Percentiles rank a stretch among this genome's conserved stretches.
Conservation (phyloP, 2,113 vertebrate species). For the Myocastor coypus region DNA sequence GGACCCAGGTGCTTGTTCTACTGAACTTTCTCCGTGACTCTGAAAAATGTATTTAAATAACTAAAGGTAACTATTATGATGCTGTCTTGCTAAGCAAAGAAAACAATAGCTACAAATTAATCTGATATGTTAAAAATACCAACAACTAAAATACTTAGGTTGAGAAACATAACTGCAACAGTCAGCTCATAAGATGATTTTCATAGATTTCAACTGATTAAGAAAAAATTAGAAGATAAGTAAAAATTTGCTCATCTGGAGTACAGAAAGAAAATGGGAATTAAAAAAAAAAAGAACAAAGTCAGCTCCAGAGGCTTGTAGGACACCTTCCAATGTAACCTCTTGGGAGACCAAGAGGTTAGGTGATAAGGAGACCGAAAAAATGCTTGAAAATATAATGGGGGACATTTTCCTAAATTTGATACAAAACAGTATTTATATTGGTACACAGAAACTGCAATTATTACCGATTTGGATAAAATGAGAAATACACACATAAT, state of each 20-base stretch:
- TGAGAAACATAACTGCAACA: conserved; percentile 6
- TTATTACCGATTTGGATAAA: neutral
- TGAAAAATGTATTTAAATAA: neutral
- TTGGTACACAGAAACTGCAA: neutral
- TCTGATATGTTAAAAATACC: neutral
- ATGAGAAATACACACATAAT: neutral
- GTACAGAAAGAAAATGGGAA: neutral
- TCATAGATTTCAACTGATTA: neutral
- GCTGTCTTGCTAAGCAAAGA: neutral
- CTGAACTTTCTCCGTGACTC: no score
- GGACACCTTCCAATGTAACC: neutral
- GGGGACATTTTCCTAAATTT: neutral
- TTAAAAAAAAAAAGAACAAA: neutral
- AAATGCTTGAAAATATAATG: neutral
- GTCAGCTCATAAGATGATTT: neutral
- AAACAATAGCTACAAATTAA: conserved; percentile 20
- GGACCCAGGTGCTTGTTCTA: no score
- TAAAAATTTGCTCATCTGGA: neutral
- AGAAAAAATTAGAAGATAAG: neutral
- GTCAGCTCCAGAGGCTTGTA: neutral
- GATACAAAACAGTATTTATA: conserved; percentile 6
- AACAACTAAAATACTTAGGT: neutral
- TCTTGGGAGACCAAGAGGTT: neutral
- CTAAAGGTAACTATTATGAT: neutral
- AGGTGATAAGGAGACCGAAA: neutral